Percentiles rank a stretch among this genome's conserved stretches.
Conservation (phyloP, 2,888 invertebrate species). For the Eristalis arbustorum region DNA sequence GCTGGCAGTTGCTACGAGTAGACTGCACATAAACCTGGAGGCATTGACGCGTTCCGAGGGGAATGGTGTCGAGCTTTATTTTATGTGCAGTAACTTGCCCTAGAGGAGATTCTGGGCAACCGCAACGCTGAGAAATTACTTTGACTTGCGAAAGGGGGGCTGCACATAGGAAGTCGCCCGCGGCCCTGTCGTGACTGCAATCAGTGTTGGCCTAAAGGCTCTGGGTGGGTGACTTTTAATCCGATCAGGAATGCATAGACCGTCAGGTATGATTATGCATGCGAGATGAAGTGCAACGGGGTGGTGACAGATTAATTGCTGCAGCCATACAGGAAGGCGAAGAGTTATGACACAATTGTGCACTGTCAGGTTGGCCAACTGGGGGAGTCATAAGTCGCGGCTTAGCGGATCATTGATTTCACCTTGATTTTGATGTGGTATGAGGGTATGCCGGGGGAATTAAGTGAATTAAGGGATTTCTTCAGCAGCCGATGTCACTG, state of each 20-base stretch:
- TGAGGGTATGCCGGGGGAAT: neutral
- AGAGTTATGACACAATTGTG: neutral
- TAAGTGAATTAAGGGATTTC: neutral
- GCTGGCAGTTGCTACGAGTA: neutral
- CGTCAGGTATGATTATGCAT: conserved; percentile 19
- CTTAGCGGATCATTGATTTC: neutral
- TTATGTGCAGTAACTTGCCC: neutral
- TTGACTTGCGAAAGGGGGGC: conserved; percentile 1
- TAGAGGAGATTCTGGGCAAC: conserved; percentile 12
- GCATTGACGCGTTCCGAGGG: neutral
- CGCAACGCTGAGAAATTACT: conserved; percentile 38
- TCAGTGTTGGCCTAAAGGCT: neutral
- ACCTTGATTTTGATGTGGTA: neutral
- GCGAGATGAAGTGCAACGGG: neutral
- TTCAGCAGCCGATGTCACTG: neutral
- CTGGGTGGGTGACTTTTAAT: conserved; percentile 10
- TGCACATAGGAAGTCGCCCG: neutral
- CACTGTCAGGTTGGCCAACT: neutral
- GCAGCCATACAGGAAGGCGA: neutral
- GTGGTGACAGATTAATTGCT: conserved; percentile 25
- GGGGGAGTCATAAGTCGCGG: neutral
- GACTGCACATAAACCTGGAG: conserved; percentile 24
- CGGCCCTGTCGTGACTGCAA: neutral
- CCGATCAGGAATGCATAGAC: neutral
- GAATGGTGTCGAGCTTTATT: neutral